Percentiles rank a stretch among this genome's conserved stretches.
These are phyloP conservation scores for Epizoanthus fatuus DNA, from an alignment of 92 coral and sea anemone genomes.

Conservation along the genomic window DNA sequence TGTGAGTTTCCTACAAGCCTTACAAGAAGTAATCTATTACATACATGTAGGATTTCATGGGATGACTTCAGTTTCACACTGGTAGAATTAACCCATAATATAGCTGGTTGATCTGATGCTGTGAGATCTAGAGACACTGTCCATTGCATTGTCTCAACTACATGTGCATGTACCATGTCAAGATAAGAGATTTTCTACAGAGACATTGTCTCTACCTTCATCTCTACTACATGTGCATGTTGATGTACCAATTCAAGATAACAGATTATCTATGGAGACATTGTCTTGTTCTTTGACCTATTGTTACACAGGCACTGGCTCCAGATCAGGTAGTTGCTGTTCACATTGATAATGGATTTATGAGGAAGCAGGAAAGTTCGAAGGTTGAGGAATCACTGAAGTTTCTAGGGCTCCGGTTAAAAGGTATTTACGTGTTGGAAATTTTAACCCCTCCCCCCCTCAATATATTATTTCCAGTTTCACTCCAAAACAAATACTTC, in stretches of 20 bases:
- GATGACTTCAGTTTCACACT: too few relatives aligned
- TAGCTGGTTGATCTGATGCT: too few relatives aligned
- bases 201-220: not conserved
- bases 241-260: not conserved
- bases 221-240: not conserved
- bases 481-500: too few relatives aligned
- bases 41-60: too few relatives aligned
- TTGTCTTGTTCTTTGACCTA: not conserved
- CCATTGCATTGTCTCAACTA: too few relatives aligned
- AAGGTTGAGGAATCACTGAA: constrained; percentile 92
- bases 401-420: constrained; percentile 87
- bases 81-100: too few relatives aligned
- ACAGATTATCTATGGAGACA: not conserved
- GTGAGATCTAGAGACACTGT: too few relatives aligned
- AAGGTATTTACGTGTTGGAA: constrained; percentile 70
- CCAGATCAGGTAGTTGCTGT: constrained; percentile 93
- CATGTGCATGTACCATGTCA: too few relatives aligned
- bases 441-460: not conserved
- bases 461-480: too few relatives aligned
- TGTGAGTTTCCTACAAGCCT: not conserved
- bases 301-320: constrained; percentile 83
- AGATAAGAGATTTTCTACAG: too few relatives aligned
- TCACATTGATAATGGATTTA: constrained; percentile 97
- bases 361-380: constrained; percentile 96
- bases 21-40: too few relatives aligned